phyloP scores from a whole-genome alignment of 1,140 invertebrate species.

The Cotesia typhae region DNA sequence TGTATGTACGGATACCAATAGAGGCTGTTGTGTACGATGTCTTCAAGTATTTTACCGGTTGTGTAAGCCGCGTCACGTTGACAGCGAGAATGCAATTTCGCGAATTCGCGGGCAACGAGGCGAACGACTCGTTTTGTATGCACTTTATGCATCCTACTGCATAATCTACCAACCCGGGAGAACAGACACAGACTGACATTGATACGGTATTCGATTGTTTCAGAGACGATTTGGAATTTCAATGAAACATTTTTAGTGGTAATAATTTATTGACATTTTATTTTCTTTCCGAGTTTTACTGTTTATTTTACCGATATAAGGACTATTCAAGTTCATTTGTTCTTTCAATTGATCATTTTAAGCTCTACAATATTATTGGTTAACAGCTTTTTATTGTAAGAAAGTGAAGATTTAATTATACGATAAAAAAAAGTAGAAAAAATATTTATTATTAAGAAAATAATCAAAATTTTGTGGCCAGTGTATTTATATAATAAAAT shows the following conservation, averaged over 20 bases:
- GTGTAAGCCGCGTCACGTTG: slow-evolving; percentile 28
- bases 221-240: slow-evolving; percentile 2
- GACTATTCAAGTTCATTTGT: too few species aligned
- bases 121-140: slow-evolving; percentile 33
- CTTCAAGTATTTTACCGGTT: slow-evolving; percentile 27
- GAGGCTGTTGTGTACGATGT: slow-evolving; percentile 1
- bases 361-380: too few species aligned
- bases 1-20: background rate
- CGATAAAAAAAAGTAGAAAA: too few species aligned
- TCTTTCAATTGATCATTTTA: too few species aligned
- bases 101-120: slow-evolving; percentile 35
- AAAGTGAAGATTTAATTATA: too few species aligned
- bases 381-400: too few species aligned
- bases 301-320: too few species aligned
- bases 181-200: slow-evolving; percentile 15
- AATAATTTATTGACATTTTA: slow-evolving; percentile 9
- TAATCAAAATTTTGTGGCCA: too few species aligned
- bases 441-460: too few species aligned
- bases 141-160: slow-evolving; percentile 34
- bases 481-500: too few species aligned
- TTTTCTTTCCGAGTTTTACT: too few species aligned
- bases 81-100: slow-evolving; percentile 38
- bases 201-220: slow-evolving; percentile 24
- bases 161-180: slow-evolving; percentile 27
- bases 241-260: background rate